Percentiles rank a stretch among this genome's conserved stretches.
Evolutionary conservation across 2,113 vertebrate species (phyloP).

Genomic region (Cynocephalus volans): DNA sequence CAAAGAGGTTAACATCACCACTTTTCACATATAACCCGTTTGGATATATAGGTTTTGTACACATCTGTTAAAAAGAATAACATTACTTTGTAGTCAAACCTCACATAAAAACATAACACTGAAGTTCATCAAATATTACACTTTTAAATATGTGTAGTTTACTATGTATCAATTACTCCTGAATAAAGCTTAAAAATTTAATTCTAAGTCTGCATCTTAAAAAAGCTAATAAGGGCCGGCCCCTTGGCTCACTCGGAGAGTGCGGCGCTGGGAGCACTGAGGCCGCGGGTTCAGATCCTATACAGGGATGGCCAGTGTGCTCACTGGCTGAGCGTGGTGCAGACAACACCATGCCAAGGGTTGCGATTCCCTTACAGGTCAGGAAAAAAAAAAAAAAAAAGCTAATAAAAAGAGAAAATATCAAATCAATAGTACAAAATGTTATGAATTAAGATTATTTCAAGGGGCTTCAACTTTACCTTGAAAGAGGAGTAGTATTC

Average conservation of each 20-base stretch:
- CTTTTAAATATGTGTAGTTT: not conserved
- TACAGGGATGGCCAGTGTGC: too few species aligned
- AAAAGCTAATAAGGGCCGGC: not conserved
- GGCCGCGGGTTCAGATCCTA: too few species aligned
- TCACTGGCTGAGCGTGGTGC: too few species aligned
- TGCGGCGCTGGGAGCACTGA: too few species aligned
- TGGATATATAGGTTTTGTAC: not conserved
- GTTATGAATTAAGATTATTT: constrained; percentile 38
- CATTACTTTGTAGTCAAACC: constrained; percentile 15
- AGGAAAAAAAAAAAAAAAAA: not conserved
- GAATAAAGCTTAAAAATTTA: constrained; percentile 50
- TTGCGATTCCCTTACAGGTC: too few species aligned
- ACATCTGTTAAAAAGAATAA: constrained; percentile 18
- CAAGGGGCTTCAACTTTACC: constrained; percentile 23
- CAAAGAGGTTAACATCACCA: not conserved
- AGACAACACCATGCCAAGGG: too few species aligned
- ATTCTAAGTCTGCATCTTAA: constrained; percentile 51
- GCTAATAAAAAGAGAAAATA: constrained; percentile 49
- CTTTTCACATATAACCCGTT: not conserved
- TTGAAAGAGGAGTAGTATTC: constrained; percentile 17
- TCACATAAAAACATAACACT: not conserved
- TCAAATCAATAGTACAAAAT: constrained; percentile 25
- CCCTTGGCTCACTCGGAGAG: too few species aligned
- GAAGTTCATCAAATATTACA: not conserved
- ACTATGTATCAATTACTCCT: not conserved